These are phyloP conservation scores for Fabriciana adippe DNA, from an alignment of 2,888 invertebrate species.

Conservation along the genomic window DNA sequence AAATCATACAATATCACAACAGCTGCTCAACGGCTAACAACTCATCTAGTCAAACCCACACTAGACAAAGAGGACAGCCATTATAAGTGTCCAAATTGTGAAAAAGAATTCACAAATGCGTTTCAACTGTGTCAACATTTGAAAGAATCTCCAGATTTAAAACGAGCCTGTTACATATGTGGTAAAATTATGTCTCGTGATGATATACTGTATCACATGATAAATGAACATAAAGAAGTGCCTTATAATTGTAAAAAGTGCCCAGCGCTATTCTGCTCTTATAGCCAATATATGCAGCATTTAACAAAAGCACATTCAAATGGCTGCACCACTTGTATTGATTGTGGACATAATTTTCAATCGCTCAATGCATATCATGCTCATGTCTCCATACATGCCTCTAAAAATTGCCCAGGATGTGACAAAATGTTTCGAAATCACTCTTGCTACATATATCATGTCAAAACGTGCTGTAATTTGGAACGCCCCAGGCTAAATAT, in stretches of 20 bases:
- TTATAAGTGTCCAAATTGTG: constrained; percentile 62
- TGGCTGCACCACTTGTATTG: constrained; percentile 60
- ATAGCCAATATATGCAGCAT: constrained; percentile 51
- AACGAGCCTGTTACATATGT: constrained; percentile 65
- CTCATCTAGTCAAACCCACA: constrained; percentile 17
- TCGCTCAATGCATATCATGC: constrained; percentile 57
- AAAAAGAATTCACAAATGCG: constrained; percentile 56
- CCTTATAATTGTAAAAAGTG: constrained; percentile 63
- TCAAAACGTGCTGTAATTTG: constrained; percentile 62
- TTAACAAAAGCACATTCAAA: constrained; percentile 51
- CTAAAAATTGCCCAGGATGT: constrained; percentile 63
- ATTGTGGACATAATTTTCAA: constrained; percentile 64
- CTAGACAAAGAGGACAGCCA: constrained; percentile 7
- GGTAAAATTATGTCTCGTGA: constrained; percentile 60
- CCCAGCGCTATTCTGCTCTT: constrained; percentile 53
- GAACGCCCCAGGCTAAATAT: constrained; percentile 49
- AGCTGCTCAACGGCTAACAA: constrained; percentile 29
- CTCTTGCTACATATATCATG: constrained; percentile 64
- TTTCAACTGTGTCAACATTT: constrained; percentile 61
- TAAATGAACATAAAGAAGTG: constrained; percentile 47
- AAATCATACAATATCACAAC: constrained; percentile 22
- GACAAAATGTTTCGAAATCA: constrained; percentile 63
- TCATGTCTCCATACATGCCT: constrained; percentile 57
- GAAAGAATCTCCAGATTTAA: constrained; percentile 60
- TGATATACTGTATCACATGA: constrained; percentile 57